These are phyloP conservation scores for Pimpla rufipes DNA, from an alignment of 2,888 invertebrate genomes.

Conservation along the genomic window DNA sequence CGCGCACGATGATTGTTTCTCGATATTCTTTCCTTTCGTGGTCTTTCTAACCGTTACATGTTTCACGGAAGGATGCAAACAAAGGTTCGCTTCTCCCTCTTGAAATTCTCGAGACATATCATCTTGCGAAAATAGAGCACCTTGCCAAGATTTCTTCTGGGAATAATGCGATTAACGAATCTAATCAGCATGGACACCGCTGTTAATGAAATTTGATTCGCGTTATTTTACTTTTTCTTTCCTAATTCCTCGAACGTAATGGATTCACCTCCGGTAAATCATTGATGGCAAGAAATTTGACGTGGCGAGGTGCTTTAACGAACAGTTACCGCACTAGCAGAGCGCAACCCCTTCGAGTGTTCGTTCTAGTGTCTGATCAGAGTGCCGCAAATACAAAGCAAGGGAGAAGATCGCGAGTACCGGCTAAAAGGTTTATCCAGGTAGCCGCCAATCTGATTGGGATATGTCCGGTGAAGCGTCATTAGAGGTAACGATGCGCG, in stretches of 20 bases:
- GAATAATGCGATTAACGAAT: background rate
- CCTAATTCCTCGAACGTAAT: background rate
- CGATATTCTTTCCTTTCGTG: slow-evolving; percentile 23
- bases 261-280: slow-evolving; percentile 6
- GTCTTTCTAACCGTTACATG: background rate
- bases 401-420: slow-evolving; percentile 21
- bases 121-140: background rate
- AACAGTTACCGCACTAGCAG: slow-evolving; percentile 49
- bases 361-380: slow-evolving; percentile 59
- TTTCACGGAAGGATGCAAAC: background rate
- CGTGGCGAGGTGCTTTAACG: slow-evolving; percentile 49
- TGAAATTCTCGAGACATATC: background rate
- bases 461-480: slow-evolving; percentile 71
- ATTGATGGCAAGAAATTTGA: slow-evolving; percentile 16
- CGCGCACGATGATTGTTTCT: slow-evolving; percentile 36
- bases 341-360: slow-evolving; percentile 70
- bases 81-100: background rate
- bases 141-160: background rate
- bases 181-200: background rate
- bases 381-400: background rate
- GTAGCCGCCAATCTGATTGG: slow-evolving; percentile 71
- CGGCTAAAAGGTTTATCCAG: slow-evolving; percentile 54
- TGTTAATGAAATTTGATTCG: too few relatives aligned
- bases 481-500: background rate
- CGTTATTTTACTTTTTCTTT: background rate